Conservation (phyloP, 1,140 invertebrate genomes). For the Bombus impatiens region DNA sequence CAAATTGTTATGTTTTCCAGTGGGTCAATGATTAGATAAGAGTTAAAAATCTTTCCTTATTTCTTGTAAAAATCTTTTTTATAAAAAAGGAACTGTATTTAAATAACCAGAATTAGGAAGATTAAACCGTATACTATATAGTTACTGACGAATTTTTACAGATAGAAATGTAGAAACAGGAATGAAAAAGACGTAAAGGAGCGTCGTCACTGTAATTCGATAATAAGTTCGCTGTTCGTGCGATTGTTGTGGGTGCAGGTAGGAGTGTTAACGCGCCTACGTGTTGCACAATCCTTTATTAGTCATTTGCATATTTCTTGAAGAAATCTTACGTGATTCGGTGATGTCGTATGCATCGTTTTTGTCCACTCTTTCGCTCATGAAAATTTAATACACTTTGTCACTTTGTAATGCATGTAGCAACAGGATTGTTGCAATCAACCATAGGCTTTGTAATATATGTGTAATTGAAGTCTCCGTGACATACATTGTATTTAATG, state of each 20-base stretch:
- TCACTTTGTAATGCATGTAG: neutral
- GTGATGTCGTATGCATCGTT: neutral
- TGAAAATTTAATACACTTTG: slow-evolving; percentile 9
- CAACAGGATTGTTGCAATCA: neutral
- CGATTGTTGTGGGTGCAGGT: neutral
- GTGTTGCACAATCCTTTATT: slow-evolving; percentile 43
- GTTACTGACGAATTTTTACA: no score
- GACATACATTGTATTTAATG: neutral
- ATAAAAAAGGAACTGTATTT: no score
- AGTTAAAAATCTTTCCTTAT: no score
- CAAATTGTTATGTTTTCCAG: no score
- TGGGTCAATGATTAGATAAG: no score
- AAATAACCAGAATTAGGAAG: no score
- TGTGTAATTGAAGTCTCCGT: neutral
- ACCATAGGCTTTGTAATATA: neutral
- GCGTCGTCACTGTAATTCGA: neutral
- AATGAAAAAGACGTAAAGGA: neutral
- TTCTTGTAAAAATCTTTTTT: no score
- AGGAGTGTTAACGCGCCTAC: slow-evolving; percentile 34
- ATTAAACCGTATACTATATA: no score
- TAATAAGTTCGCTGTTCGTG: neutral
- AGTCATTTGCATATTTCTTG: slow-evolving; percentile 42
- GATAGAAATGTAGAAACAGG: no score
- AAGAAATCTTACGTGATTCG: neutral
- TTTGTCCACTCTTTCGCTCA: slow-evolving; percentile 1